Conservation (phyloP, 2,797 vertebrate genomes). For the Etheostoma perlongum region DNA sequence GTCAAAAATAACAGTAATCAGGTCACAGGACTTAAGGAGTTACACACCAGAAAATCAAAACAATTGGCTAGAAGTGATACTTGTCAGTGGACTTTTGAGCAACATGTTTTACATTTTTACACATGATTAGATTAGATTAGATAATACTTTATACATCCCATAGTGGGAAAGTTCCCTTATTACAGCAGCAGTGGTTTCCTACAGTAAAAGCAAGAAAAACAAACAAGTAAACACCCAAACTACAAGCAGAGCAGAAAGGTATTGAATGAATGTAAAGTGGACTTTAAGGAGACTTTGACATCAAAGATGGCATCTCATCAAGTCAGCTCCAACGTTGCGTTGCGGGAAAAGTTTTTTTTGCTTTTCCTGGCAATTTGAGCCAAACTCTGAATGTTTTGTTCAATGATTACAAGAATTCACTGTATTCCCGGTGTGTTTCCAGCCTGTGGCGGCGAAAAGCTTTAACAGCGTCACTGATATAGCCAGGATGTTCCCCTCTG, state of each 20-base stretch:
- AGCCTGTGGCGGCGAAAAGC: constrained; percentile 4
- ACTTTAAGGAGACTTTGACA: neutral
- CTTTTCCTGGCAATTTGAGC: constrained; percentile 1
- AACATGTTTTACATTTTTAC: neutral
- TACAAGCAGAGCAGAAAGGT: too few relatives aligned
- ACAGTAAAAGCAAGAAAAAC: too few relatives aligned
- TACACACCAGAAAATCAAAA: neutral
- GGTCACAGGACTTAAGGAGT: constrained; percentile 1
- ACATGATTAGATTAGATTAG: too few relatives aligned
- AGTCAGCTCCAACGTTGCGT: neutral
- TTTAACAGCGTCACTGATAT: constrained; percentile 44
- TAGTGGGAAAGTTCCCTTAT: too few relatives aligned
- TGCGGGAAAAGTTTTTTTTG: neutral
- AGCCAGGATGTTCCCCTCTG: constrained; percentile 72
- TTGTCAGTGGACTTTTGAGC: neutral
- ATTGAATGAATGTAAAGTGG: too few relatives aligned
- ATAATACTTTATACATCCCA: too few relatives aligned
- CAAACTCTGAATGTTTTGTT: constrained; percentile 20
- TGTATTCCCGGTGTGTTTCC: constrained; percentile 46
- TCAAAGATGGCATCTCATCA: neutral
- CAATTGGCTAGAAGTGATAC: neutral
- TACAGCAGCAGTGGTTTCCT: too few relatives aligned
- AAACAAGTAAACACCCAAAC: too few relatives aligned
- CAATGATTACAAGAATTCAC: constrained; percentile 45
- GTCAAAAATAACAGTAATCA: neutral